These are phyloP conservation scores for Hapalemur alaotrensis DNA, from an alignment of 2,797 vertebrate species.

Conservation along the genomic window DNA sequence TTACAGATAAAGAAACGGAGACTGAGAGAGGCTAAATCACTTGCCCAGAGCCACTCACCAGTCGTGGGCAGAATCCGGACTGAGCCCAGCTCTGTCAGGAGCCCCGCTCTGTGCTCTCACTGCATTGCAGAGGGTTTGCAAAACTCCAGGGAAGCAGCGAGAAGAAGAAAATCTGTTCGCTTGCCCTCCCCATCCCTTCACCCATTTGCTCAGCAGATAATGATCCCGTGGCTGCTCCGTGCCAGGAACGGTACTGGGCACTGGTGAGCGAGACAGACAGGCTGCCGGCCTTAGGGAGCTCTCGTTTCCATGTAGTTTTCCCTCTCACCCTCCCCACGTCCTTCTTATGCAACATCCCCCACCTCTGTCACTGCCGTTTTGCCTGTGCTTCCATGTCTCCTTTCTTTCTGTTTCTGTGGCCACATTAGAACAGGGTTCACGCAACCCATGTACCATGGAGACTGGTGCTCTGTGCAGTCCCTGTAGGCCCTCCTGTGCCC, in stretches of 20 bases:
- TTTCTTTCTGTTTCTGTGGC: not conserved
- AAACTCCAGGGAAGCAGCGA: not conserved
- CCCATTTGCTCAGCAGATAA: not conserved
- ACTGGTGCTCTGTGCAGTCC: not conserved
- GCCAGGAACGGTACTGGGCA: not conserved
- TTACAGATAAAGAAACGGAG: not conserved
- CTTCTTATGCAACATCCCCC: not conserved
- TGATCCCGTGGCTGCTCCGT: not conserved
- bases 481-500: not conserved
- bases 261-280: fast-evolving
- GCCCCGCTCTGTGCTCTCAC: not conserved
- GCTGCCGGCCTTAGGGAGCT: not conserved
- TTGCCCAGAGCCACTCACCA: not conserved
- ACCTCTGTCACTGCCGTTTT: no score
- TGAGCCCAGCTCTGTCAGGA: not conserved
- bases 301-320: not conserved
- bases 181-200: not conserved
- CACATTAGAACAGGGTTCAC: not conserved
- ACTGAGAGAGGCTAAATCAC: not conserved
- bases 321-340: fast-evolving
- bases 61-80: not conserved
- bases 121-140: not conserved
- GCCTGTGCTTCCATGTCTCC: not conserved
- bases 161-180: not conserved
- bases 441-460: fast-evolving